phyloP scores from a whole-genome alignment of 2,888 invertebrate species.

The Pyrrhosoma nymphula region DNA sequence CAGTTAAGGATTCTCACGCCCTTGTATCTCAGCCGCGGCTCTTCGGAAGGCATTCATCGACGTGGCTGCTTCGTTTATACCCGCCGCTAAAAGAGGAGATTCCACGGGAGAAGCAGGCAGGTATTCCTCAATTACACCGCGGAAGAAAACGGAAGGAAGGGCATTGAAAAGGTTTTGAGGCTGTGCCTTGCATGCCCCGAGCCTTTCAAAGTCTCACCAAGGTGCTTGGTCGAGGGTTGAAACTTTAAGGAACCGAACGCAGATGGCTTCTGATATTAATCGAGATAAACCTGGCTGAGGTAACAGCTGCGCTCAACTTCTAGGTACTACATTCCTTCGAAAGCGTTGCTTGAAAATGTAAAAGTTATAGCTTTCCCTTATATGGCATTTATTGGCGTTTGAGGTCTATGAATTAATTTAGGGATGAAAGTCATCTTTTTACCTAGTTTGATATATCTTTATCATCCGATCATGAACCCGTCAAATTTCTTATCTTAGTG shows the following conservation, averaged over 20 bases:
- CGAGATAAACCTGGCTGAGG: neutral
- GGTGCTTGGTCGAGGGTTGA: neutral
- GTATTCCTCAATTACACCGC: neutral
- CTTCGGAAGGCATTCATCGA: neutral
- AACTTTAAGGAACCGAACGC: neutral
- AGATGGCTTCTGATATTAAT: neutral
- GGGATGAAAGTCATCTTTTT: too few relatives aligned
- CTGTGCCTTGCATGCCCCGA: neutral
- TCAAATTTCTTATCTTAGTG: too few relatives aligned
- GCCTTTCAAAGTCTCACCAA: neutral
- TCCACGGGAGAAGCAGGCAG: neutral
- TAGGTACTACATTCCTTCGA: neutral
- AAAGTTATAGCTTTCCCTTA: neutral
- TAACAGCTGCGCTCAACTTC: neutral
- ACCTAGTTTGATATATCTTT: too few relatives aligned
- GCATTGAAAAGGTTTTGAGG: neutral
- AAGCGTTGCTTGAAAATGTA: neutral
- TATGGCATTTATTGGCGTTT: too few relatives aligned
- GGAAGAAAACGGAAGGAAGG: neutral
- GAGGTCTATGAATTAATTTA: too few relatives aligned
- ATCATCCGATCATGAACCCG: too few relatives aligned
- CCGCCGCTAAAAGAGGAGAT: neutral
- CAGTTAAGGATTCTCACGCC: neutral
- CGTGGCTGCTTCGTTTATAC: neutral
- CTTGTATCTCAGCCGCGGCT: neutral